Evolutionary conservation across 2,888 invertebrate species (phyloP), one percentile per base, ranked within the genome.

Genomic region (Melanotus villosus): DNA sequence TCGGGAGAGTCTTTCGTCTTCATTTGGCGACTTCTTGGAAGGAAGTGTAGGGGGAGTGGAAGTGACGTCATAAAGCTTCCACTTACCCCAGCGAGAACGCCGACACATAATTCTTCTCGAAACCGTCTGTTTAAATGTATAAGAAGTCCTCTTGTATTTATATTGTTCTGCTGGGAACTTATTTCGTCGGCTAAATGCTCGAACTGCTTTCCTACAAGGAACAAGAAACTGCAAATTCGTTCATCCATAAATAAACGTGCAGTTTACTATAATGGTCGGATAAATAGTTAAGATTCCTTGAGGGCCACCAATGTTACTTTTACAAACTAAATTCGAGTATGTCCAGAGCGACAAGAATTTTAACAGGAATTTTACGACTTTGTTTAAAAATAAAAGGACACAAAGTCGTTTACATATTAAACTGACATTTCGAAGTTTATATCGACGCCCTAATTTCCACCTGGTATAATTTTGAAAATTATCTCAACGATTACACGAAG

Each of bases 11-110:
- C 68, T 71, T 78, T 74, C 76, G 74, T 79, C 78, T 79, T 79
- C 75, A 79, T 79, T 78, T 78, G 75, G 77, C 69, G 73, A 74
- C 74, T 75, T 72, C 74, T 68, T 71, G 70, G 70, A 68, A 74
- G 75, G 68, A 72, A 70, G 59, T 67, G 60, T 64, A 66, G 71
- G 70, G 67, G 67, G 69, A 72, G 65, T 64, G 73, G 72, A 76
- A 77, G 76, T 75, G 76, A 73, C 75, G 75, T 78, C 79, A 77
- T 79, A 79, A 79, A 79, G 77, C 76, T 77, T 75, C 77, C 76
- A 77, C 76, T 78, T 77, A 77, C 71, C 65, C 60, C 65, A 70
- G 67, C 74, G 65, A 73, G 73, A 70, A 73, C 67, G 65, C 71
- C 74, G 72, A 71, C 77, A 74, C 73, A 77, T 77, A 78, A 77